phyloP scores from a whole-genome alignment of 2,797 vertebrate genomes.

The Myiotriccus ornatus region DNA sequence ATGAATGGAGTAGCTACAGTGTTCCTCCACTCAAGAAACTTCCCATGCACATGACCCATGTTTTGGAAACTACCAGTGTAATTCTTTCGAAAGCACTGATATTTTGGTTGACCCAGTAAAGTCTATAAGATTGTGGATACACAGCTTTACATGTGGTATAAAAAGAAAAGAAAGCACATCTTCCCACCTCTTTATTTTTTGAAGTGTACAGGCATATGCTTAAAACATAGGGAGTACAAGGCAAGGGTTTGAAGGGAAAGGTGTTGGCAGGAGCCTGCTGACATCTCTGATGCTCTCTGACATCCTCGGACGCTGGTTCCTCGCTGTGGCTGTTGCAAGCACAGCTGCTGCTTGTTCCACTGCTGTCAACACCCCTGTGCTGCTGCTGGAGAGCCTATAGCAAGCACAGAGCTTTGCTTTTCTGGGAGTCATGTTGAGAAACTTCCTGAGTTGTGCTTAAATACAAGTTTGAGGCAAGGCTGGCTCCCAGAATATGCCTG shows the following conservation, averaged over 20 bases:
- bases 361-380: slow-evolving; percentile 4
- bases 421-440: neutral
- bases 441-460: neutral
- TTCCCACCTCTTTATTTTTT: neutral
- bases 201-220: neutral
- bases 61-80: neutral
- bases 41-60: neutral
- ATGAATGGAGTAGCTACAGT: neutral
- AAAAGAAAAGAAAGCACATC: neutral
- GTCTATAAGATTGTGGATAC: neutral
- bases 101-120: neutral
- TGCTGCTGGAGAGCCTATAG: neutral
- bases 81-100: neutral
- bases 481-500: neutral
- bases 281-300: slow-evolving; percentile 30
- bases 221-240: neutral
- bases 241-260: neutral
- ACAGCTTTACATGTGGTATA: neutral
- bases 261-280: slow-evolving; percentile 38
- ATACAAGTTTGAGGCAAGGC: neutral
- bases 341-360: slow-evolving; percentile 15
- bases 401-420: neutral
- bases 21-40: neutral
- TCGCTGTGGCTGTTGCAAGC: neutral
- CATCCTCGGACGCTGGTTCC: neutral